phyloP scores from a whole-genome alignment of 1,140 invertebrate species.

The Campoletis sonorensis region DNA sequence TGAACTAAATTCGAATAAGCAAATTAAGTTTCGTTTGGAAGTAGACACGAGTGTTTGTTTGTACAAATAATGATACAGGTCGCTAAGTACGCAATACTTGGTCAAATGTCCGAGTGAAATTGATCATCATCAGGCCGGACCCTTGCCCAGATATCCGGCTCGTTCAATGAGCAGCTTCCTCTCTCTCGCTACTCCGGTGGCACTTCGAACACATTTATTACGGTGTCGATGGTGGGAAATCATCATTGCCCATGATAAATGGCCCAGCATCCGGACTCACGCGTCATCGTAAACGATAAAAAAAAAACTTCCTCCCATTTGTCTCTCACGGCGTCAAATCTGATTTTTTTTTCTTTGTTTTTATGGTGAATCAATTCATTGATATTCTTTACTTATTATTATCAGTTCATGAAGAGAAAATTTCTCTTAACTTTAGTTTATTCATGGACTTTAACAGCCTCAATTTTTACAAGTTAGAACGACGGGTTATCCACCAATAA shows the following conservation, averaged over 20 bases:
- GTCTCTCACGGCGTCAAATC: background rate
- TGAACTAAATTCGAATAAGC: background rate
- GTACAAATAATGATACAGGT: background rate
- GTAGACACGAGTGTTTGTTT: background rate
- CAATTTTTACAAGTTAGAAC: background rate
- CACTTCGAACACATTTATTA: constrained; percentile 20
- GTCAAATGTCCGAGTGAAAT: constrained; percentile 24
- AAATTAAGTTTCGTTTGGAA: background rate
- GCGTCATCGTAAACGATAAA: background rate
- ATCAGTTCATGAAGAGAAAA: background rate
- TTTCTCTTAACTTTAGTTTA: background rate
- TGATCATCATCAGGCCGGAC: constrained; percentile 35
- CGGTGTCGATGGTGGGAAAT: constrained; percentile 23
- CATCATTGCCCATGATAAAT: constrained; percentile 25
- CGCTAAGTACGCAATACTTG: background rate
- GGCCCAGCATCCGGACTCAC: constrained; percentile 4
- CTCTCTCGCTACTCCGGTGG: constrained; percentile 54
- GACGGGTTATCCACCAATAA: background rate
- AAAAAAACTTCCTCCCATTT: background rate
- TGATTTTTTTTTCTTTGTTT: background rate
- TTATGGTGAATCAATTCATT: background rate
- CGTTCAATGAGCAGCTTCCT: constrained; percentile 66
- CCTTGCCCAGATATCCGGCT: constrained; percentile 63
- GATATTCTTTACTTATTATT: background rate
- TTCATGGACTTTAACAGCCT: background rate